phyloP scores from a whole-genome alignment of 2,797 vertebrate species.

The Phoebastria nigripes region DNA sequence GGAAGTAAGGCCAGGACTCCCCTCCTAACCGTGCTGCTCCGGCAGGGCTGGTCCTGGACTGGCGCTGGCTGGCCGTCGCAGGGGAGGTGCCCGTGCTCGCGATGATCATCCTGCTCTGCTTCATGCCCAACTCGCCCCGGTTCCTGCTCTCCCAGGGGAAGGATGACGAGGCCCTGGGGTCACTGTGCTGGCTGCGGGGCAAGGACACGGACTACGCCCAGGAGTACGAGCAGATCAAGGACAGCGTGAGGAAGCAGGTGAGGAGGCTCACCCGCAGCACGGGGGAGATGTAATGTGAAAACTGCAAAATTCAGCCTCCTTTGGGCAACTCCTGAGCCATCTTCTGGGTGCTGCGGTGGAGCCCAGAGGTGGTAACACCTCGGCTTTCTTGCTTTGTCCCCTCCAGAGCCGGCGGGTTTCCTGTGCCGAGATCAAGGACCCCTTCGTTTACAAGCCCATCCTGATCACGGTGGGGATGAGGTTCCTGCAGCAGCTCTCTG shows the following conservation, averaged over 20 bases:
- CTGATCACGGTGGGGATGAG: constrained; percentile 86
- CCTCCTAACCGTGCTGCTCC: background rate
- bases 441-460: constrained; percentile 84
- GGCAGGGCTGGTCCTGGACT: constrained; percentile 83
- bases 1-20: background rate
- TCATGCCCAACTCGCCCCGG: constrained; percentile 92
- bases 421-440: constrained; percentile 78
- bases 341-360: background rate
- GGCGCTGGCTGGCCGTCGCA: constrained; percentile 90
- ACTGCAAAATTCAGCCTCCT: background rate
- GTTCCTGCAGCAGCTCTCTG: constrained; percentile 93
- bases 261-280: background rate
- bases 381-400: background rate
- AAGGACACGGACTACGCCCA: constrained; percentile 63
- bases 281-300: accelerated
- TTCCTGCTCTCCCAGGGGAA: constrained; percentile 85
- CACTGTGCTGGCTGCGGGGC: constrained; percentile 87
- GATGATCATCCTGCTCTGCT: constrained; percentile 84
- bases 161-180: constrained; percentile 74
- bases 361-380: background rate
- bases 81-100: constrained; percentile 82
- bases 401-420: constrained; percentile 69
- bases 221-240: constrained; percentile 80
- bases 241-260: constrained; percentile 80
- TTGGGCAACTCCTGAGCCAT: background rate